Percentiles rank a stretch among this genome's conserved stretches.
Conservation (phyloP, 2,888 invertebrate genomes). For the Sepioteuthis lessoniana region DNA sequence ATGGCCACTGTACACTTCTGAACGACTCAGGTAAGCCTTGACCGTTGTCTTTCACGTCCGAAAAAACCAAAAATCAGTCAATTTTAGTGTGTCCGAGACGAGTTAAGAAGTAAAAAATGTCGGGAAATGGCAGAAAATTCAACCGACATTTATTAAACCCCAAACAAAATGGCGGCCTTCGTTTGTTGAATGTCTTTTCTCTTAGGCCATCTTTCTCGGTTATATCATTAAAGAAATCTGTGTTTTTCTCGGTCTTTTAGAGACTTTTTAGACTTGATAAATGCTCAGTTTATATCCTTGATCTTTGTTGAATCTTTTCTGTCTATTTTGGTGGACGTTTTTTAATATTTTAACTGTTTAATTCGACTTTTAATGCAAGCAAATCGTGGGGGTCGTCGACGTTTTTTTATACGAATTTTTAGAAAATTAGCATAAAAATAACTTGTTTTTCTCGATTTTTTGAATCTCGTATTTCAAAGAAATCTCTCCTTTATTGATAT, state of each 20-base stretch:
- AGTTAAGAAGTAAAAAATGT: too few species aligned
- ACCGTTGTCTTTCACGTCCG: not conserved
- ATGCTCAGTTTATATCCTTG: not conserved
- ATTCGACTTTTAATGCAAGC: not conserved
- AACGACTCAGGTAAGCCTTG: slow-evolving; percentile 33
- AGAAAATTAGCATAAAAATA: not conserved
- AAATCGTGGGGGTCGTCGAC: not conserved
- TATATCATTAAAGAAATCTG: not conserved
- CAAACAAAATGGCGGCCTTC: slow-evolving; percentile 5
- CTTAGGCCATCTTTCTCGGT: not conserved
- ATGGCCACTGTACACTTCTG: slow-evolving; percentile 33
- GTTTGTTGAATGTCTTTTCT: slow-evolving; percentile 2
- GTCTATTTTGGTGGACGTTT: not conserved
- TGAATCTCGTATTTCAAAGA: not conserved
- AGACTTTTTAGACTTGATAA: not conserved
- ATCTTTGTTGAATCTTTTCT: not conserved
- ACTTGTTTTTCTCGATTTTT: not conserved
- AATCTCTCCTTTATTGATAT: not conserved
- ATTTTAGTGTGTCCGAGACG: too few species aligned
- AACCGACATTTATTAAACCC: slow-evolving; percentile 14
- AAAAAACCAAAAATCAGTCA: not conserved
- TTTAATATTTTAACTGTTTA: not conserved
- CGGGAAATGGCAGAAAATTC: not conserved
- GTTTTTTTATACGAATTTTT: not conserved
- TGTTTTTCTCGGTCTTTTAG: not conserved